Evolutionary conservation across 2,888 invertebrate genomes (phyloP), one percentile per base, ranked within the genome.

Genomic region (Nymphalis urticae): DNA sequence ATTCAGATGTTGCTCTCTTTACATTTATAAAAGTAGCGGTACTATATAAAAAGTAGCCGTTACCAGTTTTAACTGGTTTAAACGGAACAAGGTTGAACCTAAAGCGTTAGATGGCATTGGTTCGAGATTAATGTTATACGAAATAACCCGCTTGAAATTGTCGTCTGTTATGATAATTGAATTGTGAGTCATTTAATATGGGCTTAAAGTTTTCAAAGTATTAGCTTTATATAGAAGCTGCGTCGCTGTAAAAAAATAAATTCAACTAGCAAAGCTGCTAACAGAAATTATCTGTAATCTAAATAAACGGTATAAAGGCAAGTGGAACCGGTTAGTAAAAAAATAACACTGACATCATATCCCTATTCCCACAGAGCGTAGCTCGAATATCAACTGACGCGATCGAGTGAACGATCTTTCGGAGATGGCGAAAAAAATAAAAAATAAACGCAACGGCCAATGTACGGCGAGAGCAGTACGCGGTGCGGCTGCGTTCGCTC

Each of bases 401-500:
- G 79, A 78, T 76, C 76, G 77, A 85, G 85, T 85, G 84, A 85
- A 85, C 83, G 85, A 87, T 86, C 88, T 86, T 87, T 82, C 78
- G 82, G 82, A 64, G 68, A 63, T 62, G 53, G 47, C 51, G 54
- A 68, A 71, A 66, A 71, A 71, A 76, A 82, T 80, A 78, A 77
- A 79, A 79, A 73, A 77, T 78, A 75, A 75, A 75, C 81, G 76
- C 84, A 88, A 80, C 85, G 88, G 87, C 90, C 92, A 92, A 91
- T 89, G 86, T 85, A 85, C 88, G 86, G 78, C 77, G 87, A 76
- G 77, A 77, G 82, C 82, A 89, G 83, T 89, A 84, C 84, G 82
- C 85, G 85, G 89, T 85, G 88, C 86, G 85, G 77, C 83, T 83
- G 84, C 81, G 88, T 86, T 85, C 75, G 75, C 83, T 85, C 85